Evolutionary conservation across 2,113 vertebrate genomes (phyloP), one percentile per base, ranked within the genome.

Genomic region (Prolemur simus): DNA sequence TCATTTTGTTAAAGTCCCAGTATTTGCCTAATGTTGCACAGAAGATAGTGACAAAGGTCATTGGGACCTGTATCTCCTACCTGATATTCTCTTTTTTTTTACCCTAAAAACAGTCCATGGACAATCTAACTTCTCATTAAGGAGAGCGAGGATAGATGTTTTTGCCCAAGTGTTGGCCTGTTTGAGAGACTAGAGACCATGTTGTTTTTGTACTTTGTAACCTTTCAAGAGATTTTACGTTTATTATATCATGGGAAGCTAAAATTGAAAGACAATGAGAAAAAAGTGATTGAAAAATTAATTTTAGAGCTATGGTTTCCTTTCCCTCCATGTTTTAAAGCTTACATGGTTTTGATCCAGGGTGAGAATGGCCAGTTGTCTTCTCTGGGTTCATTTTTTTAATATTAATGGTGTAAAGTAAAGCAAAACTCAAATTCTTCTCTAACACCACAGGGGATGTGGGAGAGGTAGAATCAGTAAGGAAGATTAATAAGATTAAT

Each of bases 261-360:
- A 74, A 68, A 77, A 85, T 34, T 83, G 76, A 87, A 81, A 76
- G 9, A 73, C 15, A 84, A 7, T 63, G 20, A 94, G 10, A 42
- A 91, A 91, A 92, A 91, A 89, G 23, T 86, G 42, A 95, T 45
- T 76, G 68, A 32, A 95, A 89, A 71, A 73, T 63, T 81, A 89
- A 81, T n/a, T 81, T 37, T 56, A 56, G 10, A 56, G 3, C 29
- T 82, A 45, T 0, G 1, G 8, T 77, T 89, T 82, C 37, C 37
- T 86, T 94, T 86, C 39, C 74, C 85, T 68, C 52, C 34, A 64
- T 63, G 13, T 91, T 94, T 88, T 87, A 18, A 91, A 89, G 54
- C 18, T 15, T 68, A 64, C 6, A 1, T 71, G 47, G 23, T 66
- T 96, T 93, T 47, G 34, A 68, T 45, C 18, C 66, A 82, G 45